A percentile compares a stretch with the other conserved stretches of the same genome.
phyloP scores from a whole-genome alignment of 2,888 invertebrate genomes.

The Sepiola atlantica region DNA sequence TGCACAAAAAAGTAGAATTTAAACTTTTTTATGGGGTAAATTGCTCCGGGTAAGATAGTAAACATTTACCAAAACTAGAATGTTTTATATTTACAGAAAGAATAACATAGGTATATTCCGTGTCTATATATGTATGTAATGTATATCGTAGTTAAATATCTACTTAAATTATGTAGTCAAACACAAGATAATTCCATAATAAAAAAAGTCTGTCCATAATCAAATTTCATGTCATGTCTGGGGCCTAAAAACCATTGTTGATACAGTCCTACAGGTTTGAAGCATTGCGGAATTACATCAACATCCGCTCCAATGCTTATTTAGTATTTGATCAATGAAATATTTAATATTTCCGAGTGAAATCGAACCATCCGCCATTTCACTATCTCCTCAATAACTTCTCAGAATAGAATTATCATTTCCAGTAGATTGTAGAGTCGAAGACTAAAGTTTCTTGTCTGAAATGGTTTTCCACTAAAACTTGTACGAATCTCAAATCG shows the following conservation, averaged over 20 bases:
- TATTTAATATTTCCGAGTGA: neutral
- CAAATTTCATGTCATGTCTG: neutral
- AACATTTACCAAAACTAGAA: too few species aligned
- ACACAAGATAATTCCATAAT: too few species aligned
- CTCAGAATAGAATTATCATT: neutral
- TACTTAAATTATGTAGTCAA: too few species aligned
- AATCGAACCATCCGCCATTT: neutral
- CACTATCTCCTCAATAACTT: neutral
- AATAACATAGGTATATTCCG: too few species aligned
- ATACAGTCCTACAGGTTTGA: neutral
- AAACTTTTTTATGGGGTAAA: too few species aligned
- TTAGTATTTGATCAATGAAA: neutral
- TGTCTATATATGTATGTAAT: too few species aligned
- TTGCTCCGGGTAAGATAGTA: too few species aligned
- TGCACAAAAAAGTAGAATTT: too few species aligned
- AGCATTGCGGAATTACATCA: neutral
- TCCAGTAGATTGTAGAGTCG: neutral
- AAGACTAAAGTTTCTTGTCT: neutral
- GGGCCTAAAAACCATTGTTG: neutral
- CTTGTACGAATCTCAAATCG: neutral
- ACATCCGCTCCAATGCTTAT: neutral
- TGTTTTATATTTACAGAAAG: too few species aligned
- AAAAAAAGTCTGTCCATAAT: too few species aligned
- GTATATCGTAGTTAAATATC: too few species aligned
- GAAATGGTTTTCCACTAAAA: neutral